These are phyloP conservation scores for Falco naumanni DNA, from an alignment of 2,797 vertebrate genomes.

Conservation along the genomic window DNA sequence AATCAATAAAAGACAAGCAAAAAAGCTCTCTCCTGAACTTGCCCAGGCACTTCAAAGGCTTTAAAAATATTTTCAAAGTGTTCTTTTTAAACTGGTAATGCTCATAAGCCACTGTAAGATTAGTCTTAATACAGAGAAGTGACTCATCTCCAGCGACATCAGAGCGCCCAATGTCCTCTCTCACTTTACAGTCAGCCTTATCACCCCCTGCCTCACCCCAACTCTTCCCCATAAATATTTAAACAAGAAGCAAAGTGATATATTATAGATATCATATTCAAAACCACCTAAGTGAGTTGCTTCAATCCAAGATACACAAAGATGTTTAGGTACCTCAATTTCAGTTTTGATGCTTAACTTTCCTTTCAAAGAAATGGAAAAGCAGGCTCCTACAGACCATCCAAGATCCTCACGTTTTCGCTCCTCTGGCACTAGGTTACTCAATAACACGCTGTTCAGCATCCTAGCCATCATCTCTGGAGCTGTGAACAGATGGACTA, in stretches of 20 bases:
- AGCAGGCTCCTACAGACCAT: neutral
- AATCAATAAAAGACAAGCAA: neutral
- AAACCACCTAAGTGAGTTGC: neutral
- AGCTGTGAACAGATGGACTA: neutral
- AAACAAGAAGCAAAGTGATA: conserved; percentile 51
- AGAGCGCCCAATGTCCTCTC: neutral
- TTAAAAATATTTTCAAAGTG: conserved; percentile 2
- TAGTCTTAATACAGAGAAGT: conserved; percentile 7
- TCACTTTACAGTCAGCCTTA: conserved; percentile 21
- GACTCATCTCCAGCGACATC: conserved; percentile 39
- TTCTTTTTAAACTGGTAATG: neutral
- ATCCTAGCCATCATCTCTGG: neutral
- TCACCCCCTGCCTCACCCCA: neutral
- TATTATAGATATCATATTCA: conserved; percentile 42
- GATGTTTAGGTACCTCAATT: neutral
- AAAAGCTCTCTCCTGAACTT: neutral
- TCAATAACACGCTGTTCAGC: neutral
- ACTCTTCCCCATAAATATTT: conserved; percentile 49
- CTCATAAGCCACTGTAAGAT: neutral
- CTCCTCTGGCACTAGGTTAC: neutral
- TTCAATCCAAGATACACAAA: neutral
- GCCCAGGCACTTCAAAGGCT: neutral
- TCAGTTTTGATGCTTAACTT: neutral
- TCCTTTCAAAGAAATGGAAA: neutral
- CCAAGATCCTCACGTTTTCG: neutral